Evolutionary conservation across 1,140 invertebrate genomes (phyloP).

Genomic region (Plutomurus gul): DNA sequence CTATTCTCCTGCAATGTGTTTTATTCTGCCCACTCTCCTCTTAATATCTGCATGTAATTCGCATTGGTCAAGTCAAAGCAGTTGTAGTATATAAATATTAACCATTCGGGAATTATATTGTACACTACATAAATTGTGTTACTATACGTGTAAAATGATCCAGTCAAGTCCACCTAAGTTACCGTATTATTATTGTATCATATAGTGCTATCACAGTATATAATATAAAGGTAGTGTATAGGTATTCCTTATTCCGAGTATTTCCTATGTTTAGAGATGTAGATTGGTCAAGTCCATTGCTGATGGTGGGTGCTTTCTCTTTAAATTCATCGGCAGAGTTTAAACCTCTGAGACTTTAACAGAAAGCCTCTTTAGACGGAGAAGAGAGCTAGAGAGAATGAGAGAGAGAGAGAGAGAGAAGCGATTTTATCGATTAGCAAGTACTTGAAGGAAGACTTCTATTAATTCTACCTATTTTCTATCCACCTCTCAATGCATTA

Average conservation of each 20-base stretch:
- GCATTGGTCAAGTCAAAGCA: neutral
- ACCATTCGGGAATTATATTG: too few relatives aligned
- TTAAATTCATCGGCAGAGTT: slow-evolving; percentile 14
- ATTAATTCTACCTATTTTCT: neutral
- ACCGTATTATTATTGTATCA: neutral
- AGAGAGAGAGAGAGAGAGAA: too few relatives aligned
- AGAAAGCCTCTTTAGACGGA: neutral
- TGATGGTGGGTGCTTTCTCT: neutral
- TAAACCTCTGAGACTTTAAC: neutral
- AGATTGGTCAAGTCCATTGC: neutral
- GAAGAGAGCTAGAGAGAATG: too few relatives aligned
- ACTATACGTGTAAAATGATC: neutral
- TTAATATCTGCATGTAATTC: neutral
- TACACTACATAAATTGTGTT: neutral
- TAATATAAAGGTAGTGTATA: too few relatives aligned
- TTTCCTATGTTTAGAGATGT: too few relatives aligned
- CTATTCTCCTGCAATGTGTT: too few relatives aligned
- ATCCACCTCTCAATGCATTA: neutral
- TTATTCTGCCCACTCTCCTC: too few relatives aligned
- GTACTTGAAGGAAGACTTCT: neutral
- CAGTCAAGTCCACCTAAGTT: neutral
- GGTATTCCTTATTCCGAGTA: too few relatives aligned
- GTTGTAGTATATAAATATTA: too few relatives aligned
- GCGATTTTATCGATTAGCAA: neutral
- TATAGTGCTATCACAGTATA: too few relatives aligned